These are phyloP conservation scores for Propithecus coquereli DNA, from an alignment of 2,113 vertebrate genomes.

Conservation along the genomic window DNA sequence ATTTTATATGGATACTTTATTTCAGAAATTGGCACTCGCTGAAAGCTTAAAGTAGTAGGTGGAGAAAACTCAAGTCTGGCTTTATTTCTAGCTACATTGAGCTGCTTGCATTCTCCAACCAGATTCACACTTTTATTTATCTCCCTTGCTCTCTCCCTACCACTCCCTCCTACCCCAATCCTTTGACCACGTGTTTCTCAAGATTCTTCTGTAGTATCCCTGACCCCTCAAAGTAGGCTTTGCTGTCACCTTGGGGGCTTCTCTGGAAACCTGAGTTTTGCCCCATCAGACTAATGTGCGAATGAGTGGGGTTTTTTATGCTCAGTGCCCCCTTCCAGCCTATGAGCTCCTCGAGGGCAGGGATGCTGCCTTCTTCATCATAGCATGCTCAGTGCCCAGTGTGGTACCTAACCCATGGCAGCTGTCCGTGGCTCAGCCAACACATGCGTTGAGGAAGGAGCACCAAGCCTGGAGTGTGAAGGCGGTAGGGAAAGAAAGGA, in stretches of 20 bases:
- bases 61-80: neutral
- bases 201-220: no score
- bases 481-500: neutral
- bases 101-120: accelerated
- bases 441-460: accelerated
- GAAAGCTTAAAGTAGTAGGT: neutral
- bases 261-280: neutral
- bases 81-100: neutral
- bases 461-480: neutral
- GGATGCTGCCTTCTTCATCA: accelerated
- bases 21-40: neutral
- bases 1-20: neutral
- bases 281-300: neutral
- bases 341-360: neutral
- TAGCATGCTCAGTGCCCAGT: accelerated
- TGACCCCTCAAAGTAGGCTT: neutral
- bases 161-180: accelerated
- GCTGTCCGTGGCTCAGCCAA: neutral
- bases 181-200: neutral
- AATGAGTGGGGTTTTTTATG: neutral
- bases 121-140: no score
- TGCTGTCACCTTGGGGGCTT: neutral
- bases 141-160: neutral
- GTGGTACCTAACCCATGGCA: neutral
- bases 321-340: neutral